A percentile compares a stretch with the other conserved stretches of the same genome.
These are phyloP conservation scores for Tenualosa thibaudeaui DNA, from an alignment of 2,797 vertebrate genomes.

Conservation along the genomic window DNA sequence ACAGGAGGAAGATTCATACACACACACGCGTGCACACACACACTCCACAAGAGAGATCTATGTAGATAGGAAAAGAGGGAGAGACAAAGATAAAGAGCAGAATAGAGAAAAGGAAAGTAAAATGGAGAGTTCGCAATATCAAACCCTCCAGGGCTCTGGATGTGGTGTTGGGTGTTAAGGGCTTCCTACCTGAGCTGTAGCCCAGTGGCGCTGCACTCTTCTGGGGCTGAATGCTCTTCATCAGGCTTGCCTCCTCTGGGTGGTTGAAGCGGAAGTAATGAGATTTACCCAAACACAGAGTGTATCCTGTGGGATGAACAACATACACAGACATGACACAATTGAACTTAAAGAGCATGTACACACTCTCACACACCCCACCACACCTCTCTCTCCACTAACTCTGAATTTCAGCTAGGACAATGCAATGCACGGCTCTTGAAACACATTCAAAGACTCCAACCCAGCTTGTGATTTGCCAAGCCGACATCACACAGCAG, in stretches of 20 bases:
- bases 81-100: background rate
- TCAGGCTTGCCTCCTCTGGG: conserved; percentile 57
- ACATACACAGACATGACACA: too few relatives aligned
- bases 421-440: too few relatives aligned
- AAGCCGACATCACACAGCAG: too few relatives aligned
- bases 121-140: background rate
- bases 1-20: too few relatives aligned
- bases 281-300: conserved; percentile 55
- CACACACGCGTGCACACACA: too few relatives aligned
- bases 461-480: too few relatives aligned
- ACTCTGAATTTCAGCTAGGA: too few relatives aligned
- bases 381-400: background rate
- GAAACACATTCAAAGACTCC: too few relatives aligned
- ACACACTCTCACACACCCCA: too few relatives aligned
- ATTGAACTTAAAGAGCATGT: too few relatives aligned
- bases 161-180: background rate
- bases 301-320: conserved; percentile 43
- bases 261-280: conserved; percentile 58
- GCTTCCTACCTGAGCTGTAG: conserved; percentile 71
- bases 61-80: too few relatives aligned
- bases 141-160: background rate
- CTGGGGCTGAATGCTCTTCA: conserved; percentile 79
- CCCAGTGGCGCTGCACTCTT: conserved; percentile 73
- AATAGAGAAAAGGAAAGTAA: background rate
- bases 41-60: too few relatives aligned